Percentiles rank a stretch among this genome's conserved stretches.
Evolutionary conservation across 2,113 vertebrate genomes (phyloP).

Genomic region (Emydura subglobosa): DNA sequence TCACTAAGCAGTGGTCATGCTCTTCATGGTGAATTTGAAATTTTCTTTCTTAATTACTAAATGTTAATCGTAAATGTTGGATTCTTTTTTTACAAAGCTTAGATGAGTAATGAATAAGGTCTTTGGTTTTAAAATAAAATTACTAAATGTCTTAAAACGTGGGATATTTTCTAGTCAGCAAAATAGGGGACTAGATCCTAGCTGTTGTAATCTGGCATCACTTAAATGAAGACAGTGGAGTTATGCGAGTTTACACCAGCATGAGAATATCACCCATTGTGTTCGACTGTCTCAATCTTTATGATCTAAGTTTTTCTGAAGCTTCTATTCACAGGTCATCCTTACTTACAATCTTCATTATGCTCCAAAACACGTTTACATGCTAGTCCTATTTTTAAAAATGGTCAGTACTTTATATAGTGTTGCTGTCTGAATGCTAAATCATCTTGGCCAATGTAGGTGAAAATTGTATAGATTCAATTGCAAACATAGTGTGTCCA

Average conservation of each 20-base stretch:
- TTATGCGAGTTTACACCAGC: neutral
- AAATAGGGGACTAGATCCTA: neutral
- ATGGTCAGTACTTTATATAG: neutral
- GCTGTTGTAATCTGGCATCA: neutral
- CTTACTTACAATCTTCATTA: neutral
- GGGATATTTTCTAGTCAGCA: neutral
- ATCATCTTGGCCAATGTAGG: conserved; percentile 20
- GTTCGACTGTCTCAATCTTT: neutral
- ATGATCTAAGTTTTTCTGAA: conserved; percentile 1
- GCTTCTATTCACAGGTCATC: neutral
- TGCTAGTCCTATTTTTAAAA: conserved; percentile 38
- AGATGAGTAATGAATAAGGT: neutral
- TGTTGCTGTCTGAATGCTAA: conserved; percentile 38
- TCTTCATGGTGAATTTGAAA: neutral
- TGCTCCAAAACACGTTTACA: conserved; percentile 6
- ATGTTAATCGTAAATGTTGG: neutral
- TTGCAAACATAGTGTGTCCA: neutral
- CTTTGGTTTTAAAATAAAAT: neutral
- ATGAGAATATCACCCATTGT: neutral
- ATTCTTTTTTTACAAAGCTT: neutral
- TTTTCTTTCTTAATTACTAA: neutral
- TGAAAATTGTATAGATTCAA: conserved; percentile 26
- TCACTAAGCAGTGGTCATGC: neutral
- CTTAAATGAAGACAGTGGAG: neutral
- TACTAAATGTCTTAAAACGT: neutral